phyloP scores from a whole-genome alignment of 2,797 vertebrate genomes.

The Chelon labrosus region DNA sequence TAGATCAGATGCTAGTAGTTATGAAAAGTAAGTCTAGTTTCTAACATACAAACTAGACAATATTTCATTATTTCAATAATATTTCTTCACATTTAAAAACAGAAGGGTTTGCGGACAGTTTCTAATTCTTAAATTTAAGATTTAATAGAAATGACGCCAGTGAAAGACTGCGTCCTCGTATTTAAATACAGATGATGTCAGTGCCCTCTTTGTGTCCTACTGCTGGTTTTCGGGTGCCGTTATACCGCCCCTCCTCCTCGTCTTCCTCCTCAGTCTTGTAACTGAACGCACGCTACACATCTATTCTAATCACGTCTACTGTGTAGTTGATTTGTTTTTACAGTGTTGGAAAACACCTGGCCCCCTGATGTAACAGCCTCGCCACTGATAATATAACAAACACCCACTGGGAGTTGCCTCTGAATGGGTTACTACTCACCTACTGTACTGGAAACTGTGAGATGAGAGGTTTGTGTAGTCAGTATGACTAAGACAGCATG shows the following conservation, averaged over 20 bases:
- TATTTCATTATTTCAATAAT: no score
- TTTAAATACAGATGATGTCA: background rate
- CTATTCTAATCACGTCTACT: no score
- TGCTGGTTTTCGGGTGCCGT: no score
- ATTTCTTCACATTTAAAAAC: background rate
- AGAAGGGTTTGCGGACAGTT: background rate
- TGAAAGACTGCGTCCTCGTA: no score
- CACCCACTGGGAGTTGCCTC: background rate
- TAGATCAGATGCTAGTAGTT: no score
- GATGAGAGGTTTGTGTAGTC: constrained; percentile 10
- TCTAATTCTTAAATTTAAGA: background rate
- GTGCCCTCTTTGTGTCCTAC: no score
- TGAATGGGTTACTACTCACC: background rate
- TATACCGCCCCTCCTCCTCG: no score
- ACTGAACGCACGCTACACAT: background rate
- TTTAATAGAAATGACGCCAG: background rate
- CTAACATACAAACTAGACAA: no score
- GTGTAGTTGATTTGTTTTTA: background rate
- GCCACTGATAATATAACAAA: background rate
- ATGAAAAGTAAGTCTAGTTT: no score
- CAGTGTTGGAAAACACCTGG: background rate
- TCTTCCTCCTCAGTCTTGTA: no score
- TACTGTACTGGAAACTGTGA: background rate
- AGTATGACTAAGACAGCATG: background rate
- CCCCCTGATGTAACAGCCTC: background rate